Evolutionary conservation across 2,888 invertebrate species (phyloP), one percentile per base, ranked within the genome.

Genomic region (Phrixothrix hirtus): DNA sequence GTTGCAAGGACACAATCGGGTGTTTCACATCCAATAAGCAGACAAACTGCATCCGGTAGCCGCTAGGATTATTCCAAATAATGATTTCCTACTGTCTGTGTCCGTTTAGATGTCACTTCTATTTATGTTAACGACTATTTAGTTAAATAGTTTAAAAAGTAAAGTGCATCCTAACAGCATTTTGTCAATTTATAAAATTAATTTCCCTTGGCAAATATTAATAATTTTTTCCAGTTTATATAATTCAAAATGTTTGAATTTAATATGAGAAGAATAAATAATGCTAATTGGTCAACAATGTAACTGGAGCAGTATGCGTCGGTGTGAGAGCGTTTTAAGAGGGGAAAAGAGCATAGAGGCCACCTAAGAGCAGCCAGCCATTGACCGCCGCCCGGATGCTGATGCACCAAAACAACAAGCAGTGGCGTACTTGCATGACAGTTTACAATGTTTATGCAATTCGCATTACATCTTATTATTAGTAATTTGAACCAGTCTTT

Each of bases 341-440:
- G 37, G 49, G 39, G 52, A 45, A 49, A 55, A 49, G 36, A 57
- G 54, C 47, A 54, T 35, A 53, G 45, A 57, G 57, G 55, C 55
- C 56, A 55, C 57, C 58, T 57, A 57, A 53, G 55, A 60, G 59
- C 55, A 62, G 55, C 56, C 67, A 65, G 67, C 66, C 67, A 67
- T 64, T 69, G 69, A 67, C 67, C 67, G 67, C 60, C 65, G 65
- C 68, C 58, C 68, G 68, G 68, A 68, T 68, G 66, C 64, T 63
- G 66, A 61, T 64, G 63, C 62, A 67, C 62, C 65, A 65, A 61
- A 65, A 64, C 59, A 64, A 65, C 55, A 55, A 42, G 17, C 63
- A 66, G 62, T 59, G 64, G 59, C 64, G 66, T 61, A 41, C 55
- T 14, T 26, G 11, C 2, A 12, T 31, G 12, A 29, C n/a, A n/a